Conservation (phyloP, 2,888 invertebrate species). For the Conops quadrifasciatus region DNA sequence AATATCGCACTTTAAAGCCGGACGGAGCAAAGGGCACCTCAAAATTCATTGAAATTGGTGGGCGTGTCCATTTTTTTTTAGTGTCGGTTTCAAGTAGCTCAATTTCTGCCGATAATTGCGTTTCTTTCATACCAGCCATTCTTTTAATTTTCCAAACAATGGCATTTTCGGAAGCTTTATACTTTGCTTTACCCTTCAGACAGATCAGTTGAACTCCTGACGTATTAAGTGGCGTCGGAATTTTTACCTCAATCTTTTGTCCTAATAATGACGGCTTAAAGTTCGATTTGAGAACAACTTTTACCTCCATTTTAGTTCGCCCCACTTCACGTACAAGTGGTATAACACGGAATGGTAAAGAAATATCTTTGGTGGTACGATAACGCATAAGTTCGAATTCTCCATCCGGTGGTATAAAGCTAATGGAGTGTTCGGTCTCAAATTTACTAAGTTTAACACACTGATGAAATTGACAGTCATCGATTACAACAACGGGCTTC, state of each 20-base stretch:
- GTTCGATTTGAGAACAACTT: constrained; percentile 98
- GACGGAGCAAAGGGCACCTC: constrained; percentile 99
- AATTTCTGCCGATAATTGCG: constrained; percentile 98
- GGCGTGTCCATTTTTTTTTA: constrained; percentile 99
- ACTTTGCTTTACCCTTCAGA: constrained; percentile 98
- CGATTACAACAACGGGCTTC: constrained; percentile 99
- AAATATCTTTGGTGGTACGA: constrained; percentile 99
- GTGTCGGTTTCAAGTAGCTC: constrained; percentile 98
- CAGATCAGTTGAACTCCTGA: constrained; percentile 99
- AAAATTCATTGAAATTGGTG: constrained; percentile 99
- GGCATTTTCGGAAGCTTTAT: constrained; percentile 99
- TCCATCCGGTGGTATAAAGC: constrained; percentile 99
- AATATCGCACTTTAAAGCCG: constrained; percentile 98
- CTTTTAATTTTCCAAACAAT: constrained; percentile 96
- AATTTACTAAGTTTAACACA: constrained; percentile 99
- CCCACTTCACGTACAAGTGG: constrained; percentile 98
- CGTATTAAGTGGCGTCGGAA: constrained; percentile 98
- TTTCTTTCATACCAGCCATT: constrained; percentile 99
- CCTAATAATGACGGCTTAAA: constrained; percentile 98
- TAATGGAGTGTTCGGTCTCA: constrained; percentile 99
- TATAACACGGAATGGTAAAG: constrained; percentile 98
- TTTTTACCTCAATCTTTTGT: constrained; percentile 99
- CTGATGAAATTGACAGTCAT: constrained; percentile 99
- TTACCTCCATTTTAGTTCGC: constrained; percentile 99
- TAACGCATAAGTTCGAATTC: constrained; percentile 99